Percentiles rank a stretch among this genome's conserved stretches.
Evolutionary conservation across 2,797 vertebrate species (phyloP).

Genomic region (Linurgus olivaceus): DNA sequence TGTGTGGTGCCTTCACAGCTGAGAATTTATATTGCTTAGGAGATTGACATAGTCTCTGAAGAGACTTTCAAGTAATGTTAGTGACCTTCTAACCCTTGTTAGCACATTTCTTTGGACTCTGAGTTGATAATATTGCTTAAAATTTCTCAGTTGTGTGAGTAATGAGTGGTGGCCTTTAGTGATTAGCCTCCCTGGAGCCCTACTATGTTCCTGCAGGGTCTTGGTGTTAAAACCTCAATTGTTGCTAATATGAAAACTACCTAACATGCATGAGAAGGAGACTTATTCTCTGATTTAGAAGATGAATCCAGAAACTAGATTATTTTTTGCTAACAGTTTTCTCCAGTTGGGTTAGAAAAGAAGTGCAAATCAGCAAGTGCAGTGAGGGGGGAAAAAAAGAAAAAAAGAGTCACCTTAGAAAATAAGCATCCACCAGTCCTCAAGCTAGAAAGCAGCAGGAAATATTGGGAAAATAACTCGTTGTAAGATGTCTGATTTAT

Average conservation of each 20-base stretch:
- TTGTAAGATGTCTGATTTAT: conserved; percentile 56
- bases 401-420: conserved; percentile 34
- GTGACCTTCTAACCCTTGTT: conserved; percentile 23
- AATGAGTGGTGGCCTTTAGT: conserved; percentile 32
- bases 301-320: background rate
- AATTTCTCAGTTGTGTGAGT: conserved; percentile 44
- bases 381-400: background rate
- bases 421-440: conserved; percentile 48
- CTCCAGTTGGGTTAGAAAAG: background rate
- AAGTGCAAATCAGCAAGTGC: conserved; percentile 20
- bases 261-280: background rate
- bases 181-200: background rate
- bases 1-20: conserved; percentile 21
- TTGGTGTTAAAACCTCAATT: background rate
- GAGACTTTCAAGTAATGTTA: conserved; percentile 38
- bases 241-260: background rate
- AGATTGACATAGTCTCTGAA: conserved; percentile 1
- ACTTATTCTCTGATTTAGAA: background rate
- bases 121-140: conserved; percentile 58
- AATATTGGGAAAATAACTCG: conserved; percentile 53
- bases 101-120: conserved; percentile 27
- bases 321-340: background rate
- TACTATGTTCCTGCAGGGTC: background rate
- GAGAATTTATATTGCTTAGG: conserved; percentile 16
- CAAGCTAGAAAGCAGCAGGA: conserved; percentile 55